Evolutionary conservation across 2,888 invertebrate genomes (phyloP), one percentile per base, ranked within the genome.

Genomic region (Coleophora deauratella): DNA sequence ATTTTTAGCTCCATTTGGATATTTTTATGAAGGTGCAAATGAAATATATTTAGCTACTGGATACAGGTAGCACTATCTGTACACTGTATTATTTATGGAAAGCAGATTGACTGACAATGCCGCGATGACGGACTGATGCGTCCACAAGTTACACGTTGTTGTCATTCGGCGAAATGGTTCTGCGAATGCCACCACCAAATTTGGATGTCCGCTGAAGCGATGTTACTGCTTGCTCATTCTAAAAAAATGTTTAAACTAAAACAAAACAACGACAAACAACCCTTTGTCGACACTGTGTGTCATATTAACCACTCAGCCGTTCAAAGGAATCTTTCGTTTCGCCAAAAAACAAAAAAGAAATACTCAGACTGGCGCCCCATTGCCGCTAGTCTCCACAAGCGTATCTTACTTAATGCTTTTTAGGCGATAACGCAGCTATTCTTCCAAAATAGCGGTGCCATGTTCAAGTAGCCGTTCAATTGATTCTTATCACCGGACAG

Each of bases 121-220:
- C 21, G 6, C 44, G 42, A 52, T 47, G 50, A 48, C 44, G 40
- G 42, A 40, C 44, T 45, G 45, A 39, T 48, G 45, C 44, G 41
- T 46, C 47, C 46, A 58, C 58, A 62, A 51, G 50, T 51, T 49
- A 50, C 46, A 46, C 49, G 47, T 56, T 66, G 64, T 69, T 63
- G 61, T 58, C 55, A 50, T 72, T 71, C 72, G 52, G 51, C 53
- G 68, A 70, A 69, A 50, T 37, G 50, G 52, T 69, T 69, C 66
- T 51, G 50, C 63, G 70, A 67, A 72, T 42, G 49, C 46, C 51
- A 50, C 45, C 53, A 50, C 57, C 54, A 51, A 61, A 57, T 66
- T 67, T 61, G 62, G 62, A 37, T 33, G 10, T 37, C 28, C 28
- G n/a, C 31, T 31, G 31, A 9, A 9, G 3, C 10, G n/a, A 6